Evolutionary conservation across 2,888 invertebrate genomes (phyloP), one percentile per base, ranked within the genome.

Genomic region (Himalopsyche japonica): DNA sequence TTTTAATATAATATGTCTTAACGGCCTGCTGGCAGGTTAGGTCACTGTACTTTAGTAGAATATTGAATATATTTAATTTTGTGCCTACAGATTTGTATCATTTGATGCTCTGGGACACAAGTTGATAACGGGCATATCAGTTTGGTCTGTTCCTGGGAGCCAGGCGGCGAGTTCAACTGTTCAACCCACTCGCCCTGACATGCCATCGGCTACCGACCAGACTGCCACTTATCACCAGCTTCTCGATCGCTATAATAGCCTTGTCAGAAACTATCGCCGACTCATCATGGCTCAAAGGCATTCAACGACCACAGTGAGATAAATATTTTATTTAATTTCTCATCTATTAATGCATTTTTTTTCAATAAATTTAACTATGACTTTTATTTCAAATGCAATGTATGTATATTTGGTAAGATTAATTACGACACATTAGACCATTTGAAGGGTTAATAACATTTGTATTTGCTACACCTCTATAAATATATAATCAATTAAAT

Each of bases 81-180:
- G 20, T 57, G 8, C 92, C 8, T 92, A 79, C 90, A 96, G 97
- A 89, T 97, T 95, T 91, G 96, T 97, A 76, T 95, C 96, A 47
- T 97, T 97, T 90, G 97, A 97, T 90, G 94, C 95, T 76, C 91
- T 95, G 82, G 97, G 97, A 8, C 94, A 95, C 88, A 95, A 95
- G 90, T 90, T 97, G 70, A 96, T 97, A 88, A 97, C 97, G 1
- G 97, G 97, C 18, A 97, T 97, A 88, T 95, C 96, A 1, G 88
- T 92, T 20, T 91, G 91, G 90, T 87, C 89, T 64, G 89, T 88
- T 84, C 87, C 83, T 0, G 70, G 43, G 5, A 32, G 18, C 43
- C 70, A 32, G 48, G 48, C 64, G 27, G 81, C 3, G 34, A 87
- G n/a, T 87, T 76, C 37, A 30, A 79, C 3, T 70, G 87, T 24